Conservation (phyloP, 2,113 vertebrate genomes). For the Phalacrocorax carbo region DNA sequence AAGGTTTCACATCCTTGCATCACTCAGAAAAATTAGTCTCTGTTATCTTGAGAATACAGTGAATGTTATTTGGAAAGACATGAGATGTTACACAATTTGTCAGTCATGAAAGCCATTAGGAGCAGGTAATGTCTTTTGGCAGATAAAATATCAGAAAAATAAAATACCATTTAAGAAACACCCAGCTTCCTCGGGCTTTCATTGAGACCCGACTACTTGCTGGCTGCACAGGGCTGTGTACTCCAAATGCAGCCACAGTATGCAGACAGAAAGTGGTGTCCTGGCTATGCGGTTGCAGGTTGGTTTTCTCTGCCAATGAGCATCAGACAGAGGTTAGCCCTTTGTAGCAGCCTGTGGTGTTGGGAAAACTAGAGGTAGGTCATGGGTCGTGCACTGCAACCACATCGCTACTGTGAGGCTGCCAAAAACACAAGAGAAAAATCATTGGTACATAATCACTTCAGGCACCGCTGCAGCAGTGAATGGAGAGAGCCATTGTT, state of each 20-base stretch:
- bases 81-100: background rate
- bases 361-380: background rate
- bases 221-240: background rate
- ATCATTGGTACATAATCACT: background rate
- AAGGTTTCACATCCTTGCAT: constrained; percentile 47
- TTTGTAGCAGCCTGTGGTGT: background rate
- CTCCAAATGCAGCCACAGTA: background rate
- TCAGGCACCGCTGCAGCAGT: background rate
- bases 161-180: background rate
- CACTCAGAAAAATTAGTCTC: background rate
- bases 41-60: background rate
- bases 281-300: fast-evolving
- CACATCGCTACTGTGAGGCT: background rate
- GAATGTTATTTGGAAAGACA: background rate
- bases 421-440: background rate
- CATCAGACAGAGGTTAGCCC: background rate
- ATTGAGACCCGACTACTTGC: background rate
- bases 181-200: background rate
- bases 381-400: background rate
- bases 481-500: background rate
- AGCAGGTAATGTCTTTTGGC: background rate
- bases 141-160: background rate
- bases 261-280: background rate
- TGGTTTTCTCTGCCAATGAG: background rate
- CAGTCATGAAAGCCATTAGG: background rate